A percentile compares a stretch with the other conserved stretches of the same genome.
phyloP scores from a whole-genome alignment of 2,888 invertebrate genomes.

The Lepas anatifera region DNA sequence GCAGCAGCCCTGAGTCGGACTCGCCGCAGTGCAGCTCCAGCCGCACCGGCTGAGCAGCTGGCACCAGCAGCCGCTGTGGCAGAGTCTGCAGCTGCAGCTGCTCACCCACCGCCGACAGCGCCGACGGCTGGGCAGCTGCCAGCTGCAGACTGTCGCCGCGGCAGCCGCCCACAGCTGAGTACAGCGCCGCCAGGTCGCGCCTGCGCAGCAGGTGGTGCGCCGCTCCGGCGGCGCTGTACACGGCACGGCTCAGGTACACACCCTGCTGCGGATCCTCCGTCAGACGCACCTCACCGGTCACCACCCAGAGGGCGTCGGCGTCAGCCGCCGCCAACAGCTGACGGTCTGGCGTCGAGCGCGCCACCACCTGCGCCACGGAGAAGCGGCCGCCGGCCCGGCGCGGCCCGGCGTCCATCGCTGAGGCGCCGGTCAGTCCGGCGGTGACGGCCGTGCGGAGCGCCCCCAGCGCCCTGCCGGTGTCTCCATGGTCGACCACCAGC shows the following conservation, averaged over 20 bases:
- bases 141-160: conserved; percentile 16
- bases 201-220: conserved; percentile 25
- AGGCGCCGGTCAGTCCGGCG: conserved; percentile 9
- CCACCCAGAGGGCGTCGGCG: conserved; percentile 27
- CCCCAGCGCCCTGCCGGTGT: neutral
- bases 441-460: conserved; percentile 21
- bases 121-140: conserved; percentile 19
- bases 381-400: conserved; percentile 30
- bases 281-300: conserved; percentile 29
- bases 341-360: neutral
- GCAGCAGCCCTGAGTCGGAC: conserved; percentile 26
- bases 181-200: conserved; percentile 17
- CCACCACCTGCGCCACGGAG: conserved; percentile 24
- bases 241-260: conserved; percentile 33
- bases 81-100: conserved; percentile 43
- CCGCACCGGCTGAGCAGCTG: conserved; percentile 31
- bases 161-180: neutral
- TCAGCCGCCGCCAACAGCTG: conserved; percentile 27
- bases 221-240: conserved; percentile 49
- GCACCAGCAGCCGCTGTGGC: conserved; percentile 25
- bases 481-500: neutral
- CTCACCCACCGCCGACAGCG: conserved; percentile 47
- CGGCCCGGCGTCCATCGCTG: neutral
- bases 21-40: conserved; percentile 40
- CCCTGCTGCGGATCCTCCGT: conserved; percentile 30